Evolutionary conservation across 2,888 invertebrate genomes (phyloP).

Genomic region (Dascillus cervinus): DNA sequence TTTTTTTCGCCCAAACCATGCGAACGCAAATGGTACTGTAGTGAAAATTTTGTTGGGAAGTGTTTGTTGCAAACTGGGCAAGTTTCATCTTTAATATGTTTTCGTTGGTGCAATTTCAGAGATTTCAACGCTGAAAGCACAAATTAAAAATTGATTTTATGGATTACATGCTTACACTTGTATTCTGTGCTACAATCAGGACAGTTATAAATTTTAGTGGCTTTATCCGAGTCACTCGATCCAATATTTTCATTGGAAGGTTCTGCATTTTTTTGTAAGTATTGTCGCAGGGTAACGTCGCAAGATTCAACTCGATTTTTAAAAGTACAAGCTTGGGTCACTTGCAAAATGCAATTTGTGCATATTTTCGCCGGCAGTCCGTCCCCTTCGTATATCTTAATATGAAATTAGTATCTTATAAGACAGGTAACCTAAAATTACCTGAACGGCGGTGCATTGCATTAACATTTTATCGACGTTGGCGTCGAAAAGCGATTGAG

Average conservation of each 20-base stretch:
- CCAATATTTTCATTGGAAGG: background rate
- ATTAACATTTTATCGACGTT: conserved; percentile 30
- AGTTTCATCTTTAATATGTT: conserved; percentile 4
- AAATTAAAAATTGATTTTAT: conserved; percentile 1
- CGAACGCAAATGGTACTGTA: conserved; percentile 19
- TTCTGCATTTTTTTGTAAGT: too few species aligned
- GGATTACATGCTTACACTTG: conserved; percentile 3
- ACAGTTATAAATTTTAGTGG: conserved; percentile 5
- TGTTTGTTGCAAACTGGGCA: conserved; percentile 17
- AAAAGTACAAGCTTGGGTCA: conserved; percentile 19
- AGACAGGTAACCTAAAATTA: conserved; percentile 11
- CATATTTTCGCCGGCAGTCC: conserved; percentile 20
- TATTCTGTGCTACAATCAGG: conserved; percentile 8
- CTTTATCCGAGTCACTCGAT: background rate
- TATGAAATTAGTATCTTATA: conserved; percentile 3
- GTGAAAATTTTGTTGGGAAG: conserved; percentile 16
- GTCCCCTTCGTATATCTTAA: conserved; percentile 16
- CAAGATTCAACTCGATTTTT: conserved; percentile 19
- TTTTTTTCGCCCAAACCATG: conserved; percentile 21
- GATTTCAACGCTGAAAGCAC: conserved; percentile 1
- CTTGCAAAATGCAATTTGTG: conserved; percentile 15
- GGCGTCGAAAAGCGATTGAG: conserved; percentile 27
- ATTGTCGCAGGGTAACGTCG: conserved; percentile 15
- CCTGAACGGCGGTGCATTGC: conserved; percentile 25
- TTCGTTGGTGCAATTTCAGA: conserved; percentile 8